Percentiles rank a stretch among this genome's conserved stretches.
These are phyloP conservation scores for Acronicta alni DNA, from an alignment of 2,888 invertebrate genomes.

Conservation along the genomic window DNA sequence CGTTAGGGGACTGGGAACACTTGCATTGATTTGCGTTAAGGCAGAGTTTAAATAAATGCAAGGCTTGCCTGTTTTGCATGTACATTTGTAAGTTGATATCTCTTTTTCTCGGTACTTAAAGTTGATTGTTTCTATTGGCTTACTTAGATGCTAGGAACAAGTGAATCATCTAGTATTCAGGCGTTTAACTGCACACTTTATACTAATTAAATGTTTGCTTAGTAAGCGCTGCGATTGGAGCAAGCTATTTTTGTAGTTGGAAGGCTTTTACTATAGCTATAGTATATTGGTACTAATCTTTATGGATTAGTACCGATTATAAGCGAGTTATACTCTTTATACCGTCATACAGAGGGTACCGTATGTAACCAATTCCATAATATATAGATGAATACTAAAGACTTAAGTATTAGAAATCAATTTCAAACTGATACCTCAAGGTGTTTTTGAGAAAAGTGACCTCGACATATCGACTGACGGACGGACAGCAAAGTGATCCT, in stretches of 20 bases:
- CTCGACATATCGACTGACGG: neutral
- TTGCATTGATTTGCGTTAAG: constrained; percentile 20
- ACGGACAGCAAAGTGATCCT: neutral
- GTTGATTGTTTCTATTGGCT: constrained; percentile 44
- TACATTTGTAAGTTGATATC: constrained; percentile 39
- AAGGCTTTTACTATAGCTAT: neutral
- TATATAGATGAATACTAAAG: no score
- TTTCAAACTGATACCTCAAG: no score
- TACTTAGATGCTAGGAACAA: constrained; percentile 37
- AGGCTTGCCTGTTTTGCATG: constrained; percentile 24
- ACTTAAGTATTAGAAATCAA: no score
- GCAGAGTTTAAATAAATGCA: constrained; percentile 23
- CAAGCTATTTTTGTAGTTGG: neutral
- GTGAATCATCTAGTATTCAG: constrained; percentile 30
- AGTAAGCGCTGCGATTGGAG: constrained; percentile 2
- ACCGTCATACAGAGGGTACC: no score
- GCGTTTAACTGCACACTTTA: constrained; percentile 16
- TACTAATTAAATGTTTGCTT: constrained; percentile 6
- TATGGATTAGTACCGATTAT: constrained; percentile 1
- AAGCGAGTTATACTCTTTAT: no score
- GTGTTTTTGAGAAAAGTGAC: no score
- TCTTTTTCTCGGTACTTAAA: constrained; percentile 40
- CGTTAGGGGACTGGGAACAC: constrained; percentile 25
- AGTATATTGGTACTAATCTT: no score
- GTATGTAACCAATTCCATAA: no score